phyloP scores from a whole-genome alignment of 2,113 vertebrate species.

The Kobus ellipsiprymnus region DNA sequence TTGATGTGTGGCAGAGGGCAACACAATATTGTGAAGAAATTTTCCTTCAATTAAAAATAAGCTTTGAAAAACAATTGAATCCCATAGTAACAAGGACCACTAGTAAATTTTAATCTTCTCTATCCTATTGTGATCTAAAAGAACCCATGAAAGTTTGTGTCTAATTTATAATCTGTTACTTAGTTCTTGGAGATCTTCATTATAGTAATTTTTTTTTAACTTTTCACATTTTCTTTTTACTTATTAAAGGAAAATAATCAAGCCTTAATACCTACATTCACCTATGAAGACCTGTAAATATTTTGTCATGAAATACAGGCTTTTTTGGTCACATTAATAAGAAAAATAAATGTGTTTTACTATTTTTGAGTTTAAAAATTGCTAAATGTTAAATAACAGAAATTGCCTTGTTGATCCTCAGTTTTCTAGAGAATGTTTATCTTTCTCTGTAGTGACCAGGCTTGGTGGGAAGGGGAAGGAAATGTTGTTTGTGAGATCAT shows the following conservation, averaged over 20 bases:
- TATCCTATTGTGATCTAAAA: not conserved
- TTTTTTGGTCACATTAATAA: not conserved
- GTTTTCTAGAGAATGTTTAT: not conserved
- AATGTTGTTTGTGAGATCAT: not conserved
- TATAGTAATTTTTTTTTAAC: not conserved
- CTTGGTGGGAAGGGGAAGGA: not conserved
- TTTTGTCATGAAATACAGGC: not conserved
- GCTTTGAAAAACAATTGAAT: not conserved
- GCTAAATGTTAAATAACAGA: not conserved
- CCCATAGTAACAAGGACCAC: not conserved
- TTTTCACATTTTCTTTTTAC: not conserved
- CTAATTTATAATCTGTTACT: not conserved
- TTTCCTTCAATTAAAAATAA: not conserved
- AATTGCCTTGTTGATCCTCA: not conserved
- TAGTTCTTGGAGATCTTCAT: constrained; percentile 14
- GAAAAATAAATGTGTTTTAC: not conserved
- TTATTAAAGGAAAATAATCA: not conserved
- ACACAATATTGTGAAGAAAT: not conserved
- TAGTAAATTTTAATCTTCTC: not conserved
- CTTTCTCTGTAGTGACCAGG: not conserved
- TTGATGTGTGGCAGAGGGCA: not conserved
- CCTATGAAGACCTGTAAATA: not conserved
- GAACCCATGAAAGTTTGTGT: not conserved
- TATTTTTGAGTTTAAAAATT: not conserved
- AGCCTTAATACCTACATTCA: not conserved